Base-by-base conservation (phyloP, 2,113 vertebrate species). In the Hyaena hyaena region DNA sequence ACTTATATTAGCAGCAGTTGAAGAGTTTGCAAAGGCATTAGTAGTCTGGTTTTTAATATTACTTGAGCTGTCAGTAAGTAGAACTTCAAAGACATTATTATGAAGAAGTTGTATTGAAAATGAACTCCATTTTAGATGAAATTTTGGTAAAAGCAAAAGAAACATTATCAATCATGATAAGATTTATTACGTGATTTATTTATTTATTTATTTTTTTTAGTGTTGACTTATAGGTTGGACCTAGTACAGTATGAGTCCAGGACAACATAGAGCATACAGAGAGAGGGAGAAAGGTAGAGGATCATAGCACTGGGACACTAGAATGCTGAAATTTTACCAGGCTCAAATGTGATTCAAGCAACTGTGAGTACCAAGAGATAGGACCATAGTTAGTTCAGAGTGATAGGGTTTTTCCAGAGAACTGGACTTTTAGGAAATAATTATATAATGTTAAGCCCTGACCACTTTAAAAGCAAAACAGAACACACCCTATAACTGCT, bases 131-230 rank as follows among this genome's bases (percentile, higher is more conserved):
- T 95, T 96, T 82, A 87, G 50, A 94, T 53, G 84, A 91, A 92
- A 91, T 79, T 96, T 83, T 82, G n/a, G 68, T 93, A 88, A 77
- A 96, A 96, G 24, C 69, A 89, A 89, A 95, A 91, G 76, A 97
- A 82, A 79, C 39, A 81, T 74, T 74, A 35, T 89, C 31, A 50
- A 3, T 92, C 92, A 74, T 71, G 16, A 21, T 39, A 61, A 69
- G 12, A 10, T 58, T 91, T 86, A 77, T 21, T 69, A 6, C 73
- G 28, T 66, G 39, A 63, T 12, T 58, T 77, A n/a, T n/a, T n/a
- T n/a, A n/a, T n/a, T n/a, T n/a, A n/a, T n/a, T n/a, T n/a, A n/a
- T 61, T 65, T 77, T 95, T 76, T 84, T 50, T 53, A 83, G 11
- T 79, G 31, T 66, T 66, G 48, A 69, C 15, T 71, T 66, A 33